These are phyloP conservation scores for Dendroctonus ponderosae DNA, from an alignment of 1,140 invertebrate genomes.

Conservation along the genomic window DNA sequence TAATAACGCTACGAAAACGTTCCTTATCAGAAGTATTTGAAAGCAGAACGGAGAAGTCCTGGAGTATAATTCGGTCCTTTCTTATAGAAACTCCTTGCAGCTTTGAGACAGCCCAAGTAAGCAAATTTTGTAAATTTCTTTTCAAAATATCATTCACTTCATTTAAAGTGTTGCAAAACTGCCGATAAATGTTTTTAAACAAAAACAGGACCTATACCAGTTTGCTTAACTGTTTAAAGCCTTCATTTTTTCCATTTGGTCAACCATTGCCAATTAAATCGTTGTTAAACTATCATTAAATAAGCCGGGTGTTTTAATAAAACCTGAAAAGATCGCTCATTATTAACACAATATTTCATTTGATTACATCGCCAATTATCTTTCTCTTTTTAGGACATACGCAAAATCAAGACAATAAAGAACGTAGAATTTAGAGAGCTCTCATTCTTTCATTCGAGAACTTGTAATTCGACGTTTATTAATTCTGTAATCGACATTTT, in stretches of 20 bases:
- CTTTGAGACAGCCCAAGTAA: slow-evolving; percentile 24
- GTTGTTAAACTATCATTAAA: too few species aligned
- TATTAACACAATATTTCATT: too few species aligned
- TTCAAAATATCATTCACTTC: too few species aligned
- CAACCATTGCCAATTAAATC: too few species aligned
- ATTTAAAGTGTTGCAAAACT: too few species aligned
- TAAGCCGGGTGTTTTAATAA: too few species aligned
- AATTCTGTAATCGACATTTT: slow-evolving; percentile 31
- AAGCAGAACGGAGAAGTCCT: slow-evolving; percentile 30
- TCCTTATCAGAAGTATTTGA: slow-evolving; percentile 28
- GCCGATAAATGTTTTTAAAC: too few species aligned
- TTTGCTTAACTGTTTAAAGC: too few species aligned
- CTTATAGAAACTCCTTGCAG: slow-evolving; percentile 19
- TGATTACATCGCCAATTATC: not conserved
- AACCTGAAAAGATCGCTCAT: too few species aligned
- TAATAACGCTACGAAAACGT: slow-evolving; percentile 6
- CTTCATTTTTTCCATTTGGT: too few species aligned
- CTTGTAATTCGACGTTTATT: slow-evolving; percentile 31
- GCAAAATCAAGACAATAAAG: slow-evolving; percentile 14
- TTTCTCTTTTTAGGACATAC: slow-evolving; percentile 22
- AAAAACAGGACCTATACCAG: too few species aligned
- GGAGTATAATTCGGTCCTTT: slow-evolving; percentile 16
- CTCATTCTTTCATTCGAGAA: slow-evolving; percentile 26
- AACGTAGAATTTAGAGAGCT: slow-evolving; percentile 31
- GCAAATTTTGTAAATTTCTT: not conserved